Evolutionary conservation across 2,113 vertebrate species (phyloP).

Genomic region (Myrmecobius fasciatus): DNA sequence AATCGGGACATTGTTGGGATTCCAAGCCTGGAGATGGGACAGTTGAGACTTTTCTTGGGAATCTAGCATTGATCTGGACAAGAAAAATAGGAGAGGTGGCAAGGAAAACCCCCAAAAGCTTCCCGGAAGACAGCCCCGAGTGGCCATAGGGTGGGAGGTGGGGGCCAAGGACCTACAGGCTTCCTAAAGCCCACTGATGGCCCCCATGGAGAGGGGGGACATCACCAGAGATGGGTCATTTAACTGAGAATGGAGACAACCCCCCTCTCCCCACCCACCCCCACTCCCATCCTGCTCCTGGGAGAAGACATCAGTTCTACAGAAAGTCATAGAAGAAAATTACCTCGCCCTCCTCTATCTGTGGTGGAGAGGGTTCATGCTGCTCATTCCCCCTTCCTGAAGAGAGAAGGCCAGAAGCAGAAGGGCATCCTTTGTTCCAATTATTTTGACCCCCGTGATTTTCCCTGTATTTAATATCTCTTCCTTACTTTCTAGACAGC

Average conservation of each 20-base stretch:
- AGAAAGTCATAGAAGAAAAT: neutral
- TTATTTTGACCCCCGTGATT: neutral
- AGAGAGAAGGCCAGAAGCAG: neutral
- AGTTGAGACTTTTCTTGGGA: neutral
- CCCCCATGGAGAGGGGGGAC: neutral
- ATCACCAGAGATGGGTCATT: neutral
- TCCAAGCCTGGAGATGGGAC: neutral
- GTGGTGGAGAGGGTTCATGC: neutral
- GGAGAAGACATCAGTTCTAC: neutral
- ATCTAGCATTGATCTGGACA: neutral
- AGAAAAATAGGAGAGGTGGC: neutral
- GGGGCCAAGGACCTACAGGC: no score
- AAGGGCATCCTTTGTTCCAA: neutral
- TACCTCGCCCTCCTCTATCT: neutral
- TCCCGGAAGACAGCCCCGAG: no score
- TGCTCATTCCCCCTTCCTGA: neutral
- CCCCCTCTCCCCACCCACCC: neutral
- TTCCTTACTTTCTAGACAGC: neutral
- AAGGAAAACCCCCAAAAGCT: no score
- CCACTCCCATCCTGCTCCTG: neutral
- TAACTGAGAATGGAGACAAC: neutral
- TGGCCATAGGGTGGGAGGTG: no score
- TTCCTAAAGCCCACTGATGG: neutral
- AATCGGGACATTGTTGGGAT: neutral
- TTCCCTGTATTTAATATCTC: neutral